phyloP scores from a whole-genome alignment of 2,888 invertebrate species.

The Lithodes maja region DNA sequence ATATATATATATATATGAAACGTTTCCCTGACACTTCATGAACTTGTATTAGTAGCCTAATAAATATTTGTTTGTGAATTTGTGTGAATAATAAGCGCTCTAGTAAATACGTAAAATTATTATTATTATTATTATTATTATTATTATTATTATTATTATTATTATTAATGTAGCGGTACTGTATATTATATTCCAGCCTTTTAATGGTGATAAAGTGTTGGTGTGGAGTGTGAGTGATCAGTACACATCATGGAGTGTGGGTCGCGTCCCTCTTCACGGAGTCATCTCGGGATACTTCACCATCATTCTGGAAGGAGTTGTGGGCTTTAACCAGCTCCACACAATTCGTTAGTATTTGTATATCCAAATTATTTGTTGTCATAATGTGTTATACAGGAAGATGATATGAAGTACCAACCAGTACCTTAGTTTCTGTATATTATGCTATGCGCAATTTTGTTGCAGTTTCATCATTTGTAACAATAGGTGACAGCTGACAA shows the following conservation, averaged over 20 bases:
- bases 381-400: not conserved
- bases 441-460: too few relatives aligned
- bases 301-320: slow-evolving; percentile 43
- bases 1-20: too few relatives aligned
- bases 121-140: not conserved
- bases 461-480: too few relatives aligned
- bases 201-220: slow-evolving; percentile 8
- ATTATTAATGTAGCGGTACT: not conserved
- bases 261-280: slow-evolving; percentile 37
- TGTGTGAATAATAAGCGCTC: too few relatives aligned
- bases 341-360: slow-evolving; percentile 34
- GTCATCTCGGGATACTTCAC: slow-evolving; percentile 35
- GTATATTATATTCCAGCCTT: slow-evolving; percentile 17
- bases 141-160: not conserved
- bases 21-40: too few relatives aligned
- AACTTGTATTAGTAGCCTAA: too few relatives aligned
- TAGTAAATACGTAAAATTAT: too few relatives aligned
- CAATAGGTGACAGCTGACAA: too few relatives aligned
- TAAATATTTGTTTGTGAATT: too few relatives aligned
- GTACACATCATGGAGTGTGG: slow-evolving; percentile 26
- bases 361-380: not conserved
- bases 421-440: not conserved
- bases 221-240: slow-evolving; percentile 39
- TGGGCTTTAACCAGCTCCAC: slow-evolving; percentile 48
- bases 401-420: not conserved